Evolutionary conservation across 2,797 vertebrate genomes (phyloP), one percentile per base, ranked within the genome.

Genomic region (Lutjanus argentimaculatus): DNA sequence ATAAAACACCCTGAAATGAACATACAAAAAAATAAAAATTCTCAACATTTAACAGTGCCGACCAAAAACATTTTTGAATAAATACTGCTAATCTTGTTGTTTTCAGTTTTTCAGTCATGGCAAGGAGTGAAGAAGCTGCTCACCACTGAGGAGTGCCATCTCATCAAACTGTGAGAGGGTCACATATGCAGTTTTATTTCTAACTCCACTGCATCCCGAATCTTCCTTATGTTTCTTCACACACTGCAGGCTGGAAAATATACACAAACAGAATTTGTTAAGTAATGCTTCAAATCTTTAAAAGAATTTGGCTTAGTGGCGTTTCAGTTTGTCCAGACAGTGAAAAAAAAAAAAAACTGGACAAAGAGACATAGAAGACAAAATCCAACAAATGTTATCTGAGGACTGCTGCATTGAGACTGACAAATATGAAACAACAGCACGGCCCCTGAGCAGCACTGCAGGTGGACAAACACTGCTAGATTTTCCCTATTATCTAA

Each of bases 161-260:
- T 99, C 98, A 63, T 96, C 95, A 90, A 99, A 99, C 1, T 96
- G 90, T 6, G 96, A 95, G 40, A 99, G 75, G 22, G 96, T 88
- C 46, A 98, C 89, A 87, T 97, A 99, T 0, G 96, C 95, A 0
- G 97, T 97, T 94, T 97, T 98, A 90, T 98, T 96, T 86, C 98
- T 93, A 45, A 98, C 85, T 40, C 98, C 98, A 0, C 91, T 98
- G 91, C 98, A 99, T 46, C 91, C 95, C 0, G 92, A 91, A 0
- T 92, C 91, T 6, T 93, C 91, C 88, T 99, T 99, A 87, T 99
- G 98, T 71, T 94, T 97, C 92, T 97, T 98, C 55, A 99, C 98
- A 86, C 98, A 99, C 4, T 88, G 69, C 15, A 99, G 92, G 84
- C 98, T 99, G 57, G 67, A 88, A 89, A 92, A 89, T 77, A 6